phyloP scores from a whole-genome alignment of 2,888 invertebrate genomes.

The Harpalus rubripes region DNA sequence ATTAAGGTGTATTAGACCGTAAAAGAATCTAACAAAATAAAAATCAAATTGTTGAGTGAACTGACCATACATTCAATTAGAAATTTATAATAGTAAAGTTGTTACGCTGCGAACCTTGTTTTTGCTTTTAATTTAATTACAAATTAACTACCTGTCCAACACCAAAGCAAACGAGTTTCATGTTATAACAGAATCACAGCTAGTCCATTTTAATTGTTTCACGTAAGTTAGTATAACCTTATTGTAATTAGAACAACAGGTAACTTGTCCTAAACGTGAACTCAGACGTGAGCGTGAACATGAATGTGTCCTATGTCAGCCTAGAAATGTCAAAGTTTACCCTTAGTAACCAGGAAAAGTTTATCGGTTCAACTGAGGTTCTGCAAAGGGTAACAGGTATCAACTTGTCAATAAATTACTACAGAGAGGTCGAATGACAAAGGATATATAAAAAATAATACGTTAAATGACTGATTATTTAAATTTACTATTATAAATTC shows the following conservation, averaged over 20 bases:
- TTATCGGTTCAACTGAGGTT: not conserved
- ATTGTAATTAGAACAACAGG: constrained; percentile 24
- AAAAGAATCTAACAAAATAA: too few relatives aligned
- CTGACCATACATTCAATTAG: too few relatives aligned
- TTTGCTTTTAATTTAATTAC: not conserved
- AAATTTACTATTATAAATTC: too few relatives aligned
- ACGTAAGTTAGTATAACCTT: constrained; percentile 1
- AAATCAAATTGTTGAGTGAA: too few relatives aligned
- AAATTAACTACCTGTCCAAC: not conserved
- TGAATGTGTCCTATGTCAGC: not conserved
- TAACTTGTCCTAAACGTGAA: not conserved
- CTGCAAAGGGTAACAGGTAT: not conserved
- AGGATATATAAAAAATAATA: not conserved
- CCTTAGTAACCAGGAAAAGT: constrained; percentile 1
- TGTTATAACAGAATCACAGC: not conserved
- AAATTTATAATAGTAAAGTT: too few relatives aligned
- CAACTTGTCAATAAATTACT: constrained; percentile 1
- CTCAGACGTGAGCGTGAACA: not conserved
- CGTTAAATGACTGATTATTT: too few relatives aligned
- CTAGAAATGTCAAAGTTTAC: constrained; percentile 18
- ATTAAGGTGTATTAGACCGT: too few relatives aligned
- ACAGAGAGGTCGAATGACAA: not conserved
- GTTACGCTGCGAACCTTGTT: too few relatives aligned
- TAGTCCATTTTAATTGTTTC: not conserved
- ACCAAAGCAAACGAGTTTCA: not conserved